These are phyloP conservation scores for Hippoglossus hippoglossus DNA, from an alignment of 2,797 vertebrate species.

Conservation along the genomic window DNA sequence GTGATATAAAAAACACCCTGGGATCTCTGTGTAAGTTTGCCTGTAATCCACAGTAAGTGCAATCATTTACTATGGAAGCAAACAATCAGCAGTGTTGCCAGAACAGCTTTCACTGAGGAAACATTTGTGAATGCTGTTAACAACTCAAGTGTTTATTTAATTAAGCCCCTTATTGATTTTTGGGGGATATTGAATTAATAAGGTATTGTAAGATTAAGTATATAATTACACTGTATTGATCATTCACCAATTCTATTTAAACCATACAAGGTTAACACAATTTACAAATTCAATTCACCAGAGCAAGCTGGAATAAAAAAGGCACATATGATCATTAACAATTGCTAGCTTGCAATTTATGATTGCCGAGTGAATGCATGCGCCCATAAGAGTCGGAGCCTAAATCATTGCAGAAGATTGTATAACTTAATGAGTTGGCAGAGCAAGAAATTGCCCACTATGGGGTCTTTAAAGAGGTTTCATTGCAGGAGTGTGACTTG, in stretches of 20 bases:
- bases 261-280: conserved; percentile 6
- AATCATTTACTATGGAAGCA: no score
- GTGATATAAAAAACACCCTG: no score
- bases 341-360: neutral
- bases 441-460: conserved; percentile 27
- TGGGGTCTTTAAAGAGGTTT: conserved; percentile 31
- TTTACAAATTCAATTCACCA: neutral
- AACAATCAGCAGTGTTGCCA: neutral
- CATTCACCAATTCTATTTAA: conserved; percentile 15
- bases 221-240: conserved; percentile 27
- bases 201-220: conserved; percentile 4
- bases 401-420: conserved; percentile 13
- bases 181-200: conserved; percentile 18
- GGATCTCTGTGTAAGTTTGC: no score
- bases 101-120: neutral
- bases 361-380: neutral
- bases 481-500: conserved; percentile 28
- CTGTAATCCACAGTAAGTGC: no score
- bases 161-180: neutral
- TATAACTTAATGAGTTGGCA: conserved; percentile 11
- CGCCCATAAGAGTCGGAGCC: neutral
- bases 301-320: conserved; percentile 5
- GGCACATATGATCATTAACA: conserved; percentile 3
- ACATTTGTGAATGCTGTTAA: neutral
- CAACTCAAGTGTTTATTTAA: neutral